Percentiles rank a stretch among this genome's conserved stretches.
Conservation (phyloP, 2,797 vertebrate species). For the Mionectes olivaceus region DNA sequence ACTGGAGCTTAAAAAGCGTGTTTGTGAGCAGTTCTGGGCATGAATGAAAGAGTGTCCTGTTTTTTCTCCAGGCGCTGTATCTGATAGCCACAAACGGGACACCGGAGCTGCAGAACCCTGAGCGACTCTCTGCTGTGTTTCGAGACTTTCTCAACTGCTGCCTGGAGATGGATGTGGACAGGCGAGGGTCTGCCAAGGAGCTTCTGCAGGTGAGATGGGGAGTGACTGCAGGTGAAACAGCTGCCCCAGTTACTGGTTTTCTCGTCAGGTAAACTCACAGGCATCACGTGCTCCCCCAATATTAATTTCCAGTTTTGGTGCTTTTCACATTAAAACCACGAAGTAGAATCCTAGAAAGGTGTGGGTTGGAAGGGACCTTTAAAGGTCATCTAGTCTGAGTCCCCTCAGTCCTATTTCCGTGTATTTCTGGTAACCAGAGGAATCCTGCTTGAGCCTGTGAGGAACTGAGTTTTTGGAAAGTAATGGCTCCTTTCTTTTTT, state of each 20-base stretch:
- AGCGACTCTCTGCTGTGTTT: slow-evolving; percentile 88
- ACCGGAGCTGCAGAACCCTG: slow-evolving; percentile 90
- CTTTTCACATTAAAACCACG: not conserved
- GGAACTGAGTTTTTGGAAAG: not conserved
- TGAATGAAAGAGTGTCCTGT: not conserved
- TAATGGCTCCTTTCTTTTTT: not conserved
- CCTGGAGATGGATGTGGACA: slow-evolving; percentile 92
- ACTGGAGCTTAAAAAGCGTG: not conserved
- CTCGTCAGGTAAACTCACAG: not conserved
- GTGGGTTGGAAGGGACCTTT: not conserved
- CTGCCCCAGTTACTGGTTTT: rapidly evolving
- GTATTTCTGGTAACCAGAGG: not conserved
- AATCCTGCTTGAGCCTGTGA: not conserved
- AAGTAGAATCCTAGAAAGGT: not conserved
- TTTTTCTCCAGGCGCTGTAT: slow-evolving; percentile 83
- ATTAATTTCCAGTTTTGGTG: not conserved
- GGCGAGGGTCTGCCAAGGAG: slow-evolving; percentile 89
- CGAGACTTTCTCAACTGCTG: slow-evolving; percentile 91
- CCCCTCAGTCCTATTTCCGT: not conserved
- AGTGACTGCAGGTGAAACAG: not conserved
- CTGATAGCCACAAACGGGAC: slow-evolving; percentile 92
- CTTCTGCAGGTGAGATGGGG: slow-evolving; percentile 83
- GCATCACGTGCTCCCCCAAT: rapidly evolving
- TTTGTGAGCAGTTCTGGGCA: rapidly evolving
- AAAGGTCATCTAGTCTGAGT: not conserved